phyloP scores from a whole-genome alignment of 2,888 invertebrate species.

The Aspidiotus rigidus region DNA sequence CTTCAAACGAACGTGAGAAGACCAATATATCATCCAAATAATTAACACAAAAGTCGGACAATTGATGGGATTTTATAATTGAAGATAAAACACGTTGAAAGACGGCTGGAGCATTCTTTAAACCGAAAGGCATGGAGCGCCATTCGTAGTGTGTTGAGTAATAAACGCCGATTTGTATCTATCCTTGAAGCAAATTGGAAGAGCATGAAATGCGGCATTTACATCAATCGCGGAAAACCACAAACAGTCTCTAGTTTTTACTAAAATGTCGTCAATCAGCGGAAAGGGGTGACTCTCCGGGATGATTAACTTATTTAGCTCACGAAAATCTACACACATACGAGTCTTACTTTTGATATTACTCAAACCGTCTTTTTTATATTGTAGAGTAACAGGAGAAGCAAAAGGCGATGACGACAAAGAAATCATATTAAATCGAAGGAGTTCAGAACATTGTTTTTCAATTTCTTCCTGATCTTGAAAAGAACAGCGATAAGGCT shows the following conservation, averaged over 20 bases:
- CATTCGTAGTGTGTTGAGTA: slow-evolving; percentile 14
- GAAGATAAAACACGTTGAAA: neutral
- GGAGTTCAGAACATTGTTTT: no score
- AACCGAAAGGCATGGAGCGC: slow-evolving; percentile 18
- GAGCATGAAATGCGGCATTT: no score
- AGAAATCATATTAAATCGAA: no score
- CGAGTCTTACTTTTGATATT: no score
- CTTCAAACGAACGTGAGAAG: slow-evolving; percentile 37
- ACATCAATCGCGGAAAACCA: slow-evolving; percentile 41
- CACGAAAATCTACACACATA: no score
- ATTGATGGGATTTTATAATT: neutral
- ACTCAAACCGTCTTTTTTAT: no score
- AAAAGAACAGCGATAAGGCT: slow-evolving; percentile 28
- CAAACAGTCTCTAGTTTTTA: slow-evolving; percentile 41
- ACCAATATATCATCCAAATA: slow-evolving; percentile 15
- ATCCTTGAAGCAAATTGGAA: no score
- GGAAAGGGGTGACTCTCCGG: slow-evolving; percentile 19
- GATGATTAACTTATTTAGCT: slow-evolving; percentile 18
- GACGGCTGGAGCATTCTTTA: slow-evolving; percentile 13
- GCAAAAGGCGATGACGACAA: no score
- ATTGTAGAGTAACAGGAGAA: slow-evolving; percentile 12
- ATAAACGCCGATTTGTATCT: no score
- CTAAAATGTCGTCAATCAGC: no score
- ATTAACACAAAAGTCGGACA: no score
- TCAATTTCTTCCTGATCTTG: no score